Percentiles rank a stretch among this genome's conserved stretches.
Conservation (phyloP, 2,888 invertebrate species). For the Noctua comes region DNA sequence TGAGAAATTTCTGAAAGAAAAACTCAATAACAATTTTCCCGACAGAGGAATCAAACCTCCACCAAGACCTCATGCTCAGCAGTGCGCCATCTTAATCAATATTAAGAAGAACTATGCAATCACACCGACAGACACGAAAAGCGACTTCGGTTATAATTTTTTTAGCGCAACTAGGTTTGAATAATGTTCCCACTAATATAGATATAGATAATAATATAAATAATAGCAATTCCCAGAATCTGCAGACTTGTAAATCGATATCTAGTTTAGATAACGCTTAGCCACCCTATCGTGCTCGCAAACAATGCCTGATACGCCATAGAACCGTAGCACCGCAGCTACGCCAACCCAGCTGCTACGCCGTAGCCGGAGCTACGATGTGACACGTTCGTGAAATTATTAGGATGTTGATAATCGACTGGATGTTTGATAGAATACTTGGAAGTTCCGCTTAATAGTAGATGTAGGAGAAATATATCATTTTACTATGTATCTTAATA, state of each 20-base stretch:
- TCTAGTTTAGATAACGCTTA: slow-evolving; percentile 21
- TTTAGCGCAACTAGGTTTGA: neutral
- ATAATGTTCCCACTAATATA: neutral
- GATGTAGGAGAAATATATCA: neutral
- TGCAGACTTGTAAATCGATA: slow-evolving; percentile 16
- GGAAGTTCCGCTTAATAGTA: neutral
- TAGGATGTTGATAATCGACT: slow-evolving; percentile 30
- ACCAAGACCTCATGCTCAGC: too few species aligned
- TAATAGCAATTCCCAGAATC: neutral
- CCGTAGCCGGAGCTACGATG: slow-evolving; percentile 45
- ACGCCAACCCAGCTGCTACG: slow-evolving; percentile 58
- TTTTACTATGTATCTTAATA: too few species aligned
- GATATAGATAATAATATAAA: neutral
- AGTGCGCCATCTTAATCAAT: neutral
- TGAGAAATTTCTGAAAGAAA: too few species aligned
- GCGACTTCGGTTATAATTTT: neutral
- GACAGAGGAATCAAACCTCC: too few species aligned
- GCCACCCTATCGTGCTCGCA: slow-evolving; percentile 19
- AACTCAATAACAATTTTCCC: too few species aligned
- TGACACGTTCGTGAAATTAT: slow-evolving; percentile 49
- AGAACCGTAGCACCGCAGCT: slow-evolving; percentile 38
- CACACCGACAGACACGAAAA: neutral
- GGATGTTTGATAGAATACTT: slow-evolving; percentile 20
- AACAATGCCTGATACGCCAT: slow-evolving; percentile 57
- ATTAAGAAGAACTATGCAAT: neutral